phyloP scores from a whole-genome alignment of 2,797 vertebrate genomes.

The Gadopsis bispinosus region DNA sequence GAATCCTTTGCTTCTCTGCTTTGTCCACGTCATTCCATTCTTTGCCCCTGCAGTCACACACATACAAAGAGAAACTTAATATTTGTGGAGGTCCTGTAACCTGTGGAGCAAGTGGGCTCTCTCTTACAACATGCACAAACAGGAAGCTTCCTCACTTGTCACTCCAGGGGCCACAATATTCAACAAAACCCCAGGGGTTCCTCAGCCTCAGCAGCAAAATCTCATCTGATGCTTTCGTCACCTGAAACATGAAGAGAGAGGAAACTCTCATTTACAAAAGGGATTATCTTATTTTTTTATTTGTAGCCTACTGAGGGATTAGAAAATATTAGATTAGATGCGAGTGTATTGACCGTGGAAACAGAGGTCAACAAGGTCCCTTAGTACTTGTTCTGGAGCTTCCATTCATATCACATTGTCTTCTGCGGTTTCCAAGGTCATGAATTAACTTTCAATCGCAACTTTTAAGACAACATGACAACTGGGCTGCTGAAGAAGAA shows the following conservation, averaged over 20 bases:
- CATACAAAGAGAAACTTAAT: constrained; percentile 31
- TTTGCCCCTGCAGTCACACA: constrained; percentile 73
- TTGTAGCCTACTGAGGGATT: not conserved
- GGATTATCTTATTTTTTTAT: not conserved
- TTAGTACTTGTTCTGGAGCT: not conserved
- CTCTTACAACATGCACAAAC: constrained; percentile 1
- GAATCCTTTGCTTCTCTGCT: constrained; percentile 77
- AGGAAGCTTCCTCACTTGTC: constrained; percentile 80
- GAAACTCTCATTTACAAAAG: constrained; percentile 24
- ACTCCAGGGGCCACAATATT: constrained; percentile 87
- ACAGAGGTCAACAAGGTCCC: not conserved
- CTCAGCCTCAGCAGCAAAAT: constrained; percentile 81
- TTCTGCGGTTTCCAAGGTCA: not conserved
- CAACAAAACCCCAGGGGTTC: constrained; percentile 89
- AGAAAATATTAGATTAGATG: not conserved
- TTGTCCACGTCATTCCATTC: constrained; percentile 81
- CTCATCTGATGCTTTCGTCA: constrained; percentile 71
- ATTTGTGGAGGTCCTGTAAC: not conserved
- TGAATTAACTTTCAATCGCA: not conserved
- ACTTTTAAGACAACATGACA: not conserved
- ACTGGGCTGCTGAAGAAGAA: not conserved
- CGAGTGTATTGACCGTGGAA: not conserved
- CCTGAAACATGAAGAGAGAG: constrained; percentile 65
- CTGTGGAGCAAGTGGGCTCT: not conserved
- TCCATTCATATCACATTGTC: not conserved